Percentiles rank a stretch among this genome's conserved stretches.
phyloP scores from a whole-genome alignment of 2,113 vertebrate genomes.

The Anguilla rostrata region DNA sequence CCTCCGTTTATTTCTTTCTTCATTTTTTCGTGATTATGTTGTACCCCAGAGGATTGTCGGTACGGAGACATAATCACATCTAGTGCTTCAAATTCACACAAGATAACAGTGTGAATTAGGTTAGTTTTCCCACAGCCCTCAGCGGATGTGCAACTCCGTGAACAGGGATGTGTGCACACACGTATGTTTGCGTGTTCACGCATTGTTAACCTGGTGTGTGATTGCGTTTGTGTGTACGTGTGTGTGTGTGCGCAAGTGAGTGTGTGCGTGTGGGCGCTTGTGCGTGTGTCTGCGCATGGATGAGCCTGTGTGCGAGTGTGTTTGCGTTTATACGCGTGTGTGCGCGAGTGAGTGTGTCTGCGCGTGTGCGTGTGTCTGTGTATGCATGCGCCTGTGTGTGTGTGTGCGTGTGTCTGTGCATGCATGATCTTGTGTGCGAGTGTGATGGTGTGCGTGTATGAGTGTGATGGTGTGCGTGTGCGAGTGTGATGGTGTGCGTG shows the following conservation, averaged over 20 bases:
- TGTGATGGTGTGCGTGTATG: too few relatives aligned
- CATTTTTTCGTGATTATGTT: neutral
- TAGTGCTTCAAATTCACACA: neutral
- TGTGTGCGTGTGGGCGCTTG: too few relatives aligned
- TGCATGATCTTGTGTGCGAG: too few relatives aligned
- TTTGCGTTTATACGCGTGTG: neutral
- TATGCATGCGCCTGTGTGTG: too few relatives aligned
- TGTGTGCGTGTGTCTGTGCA: neutral
- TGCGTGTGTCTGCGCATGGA: too few relatives aligned
- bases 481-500: too few relatives aligned
- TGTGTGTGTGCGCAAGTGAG: too few relatives aligned
- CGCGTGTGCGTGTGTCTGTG: neutral
- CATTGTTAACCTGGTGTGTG: too few relatives aligned
- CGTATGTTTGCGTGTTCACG: too few relatives aligned
- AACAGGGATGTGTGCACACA: neutral
- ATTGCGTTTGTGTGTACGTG: too few relatives aligned
- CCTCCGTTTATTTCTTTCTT: neutral
- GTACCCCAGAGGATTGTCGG: neutral
- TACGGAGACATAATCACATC: neutral
- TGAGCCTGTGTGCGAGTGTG: too few relatives aligned
- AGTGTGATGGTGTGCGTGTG: too few relatives aligned
- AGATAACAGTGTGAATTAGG: neutral
- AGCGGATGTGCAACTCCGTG: neutral
- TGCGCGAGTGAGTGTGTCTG: neutral
- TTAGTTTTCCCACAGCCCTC: neutral